Evolutionary conservation across 2,888 invertebrate species (phyloP).

Genomic region (Opisthograptis luteolata): DNA sequence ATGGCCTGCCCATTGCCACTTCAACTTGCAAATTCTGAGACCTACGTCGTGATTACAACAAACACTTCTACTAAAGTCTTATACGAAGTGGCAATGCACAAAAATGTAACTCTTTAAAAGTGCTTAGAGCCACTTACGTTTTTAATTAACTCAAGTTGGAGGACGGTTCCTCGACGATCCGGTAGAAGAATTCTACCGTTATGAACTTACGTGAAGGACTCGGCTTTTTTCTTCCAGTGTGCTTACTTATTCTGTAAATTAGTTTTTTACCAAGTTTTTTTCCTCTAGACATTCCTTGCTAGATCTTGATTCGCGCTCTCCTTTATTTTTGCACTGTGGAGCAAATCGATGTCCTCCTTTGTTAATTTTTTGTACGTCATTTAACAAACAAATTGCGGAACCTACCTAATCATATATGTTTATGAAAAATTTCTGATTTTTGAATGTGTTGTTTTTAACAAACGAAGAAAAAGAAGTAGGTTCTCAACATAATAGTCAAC

Average conservation of each 20-base stretch:
- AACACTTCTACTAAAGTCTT: conserved; percentile 1
- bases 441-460: too few relatives aligned
- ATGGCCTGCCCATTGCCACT: too few relatives aligned
- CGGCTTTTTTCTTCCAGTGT: conserved; percentile 30
- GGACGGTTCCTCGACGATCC: conserved; percentile 33
- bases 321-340: too few relatives aligned
- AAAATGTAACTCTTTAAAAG: conserved; percentile 12
- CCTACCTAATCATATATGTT: too few relatives aligned
- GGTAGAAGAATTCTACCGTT: conserved; percentile 49
- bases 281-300: neutral
- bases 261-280: conserved; percentile 6
- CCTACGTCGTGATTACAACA: neutral
- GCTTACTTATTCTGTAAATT: conserved; percentile 19
- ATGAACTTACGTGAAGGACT: conserved; percentile 55
- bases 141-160: conserved; percentile 57
- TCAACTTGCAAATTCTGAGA: too few relatives aligned
- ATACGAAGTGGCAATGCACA: conserved; percentile 2
- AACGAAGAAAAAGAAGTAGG: too few relatives aligned
- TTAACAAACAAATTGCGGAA: too few relatives aligned
- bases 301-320: too few relatives aligned
- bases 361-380: too few relatives aligned
- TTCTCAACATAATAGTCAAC: too few relatives aligned
- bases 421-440: too few relatives aligned
- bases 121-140: conserved; percentile 40
- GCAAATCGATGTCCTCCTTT: too few relatives aligned